phyloP scores from a whole-genome alignment of 2,888 invertebrate genomes.

The Lissocephala sabroskyi region DNA sequence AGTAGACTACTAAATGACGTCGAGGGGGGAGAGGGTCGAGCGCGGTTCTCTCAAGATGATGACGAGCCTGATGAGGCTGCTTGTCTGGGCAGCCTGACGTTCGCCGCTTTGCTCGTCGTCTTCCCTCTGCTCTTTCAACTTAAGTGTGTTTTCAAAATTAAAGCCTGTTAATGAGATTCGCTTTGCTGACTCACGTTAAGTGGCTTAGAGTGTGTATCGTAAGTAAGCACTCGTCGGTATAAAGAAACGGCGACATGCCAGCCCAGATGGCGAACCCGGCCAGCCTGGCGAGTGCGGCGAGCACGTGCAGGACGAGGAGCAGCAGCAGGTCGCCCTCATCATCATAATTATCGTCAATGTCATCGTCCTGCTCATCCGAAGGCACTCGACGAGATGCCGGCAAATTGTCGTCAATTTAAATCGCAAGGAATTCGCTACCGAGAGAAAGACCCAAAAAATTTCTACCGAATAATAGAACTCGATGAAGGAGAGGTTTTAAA shows the following conservation, averaged over 20 bases:
- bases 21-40: conserved; percentile 18
- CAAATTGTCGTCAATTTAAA: no score
- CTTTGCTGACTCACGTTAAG: conserved; percentile 62
- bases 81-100: conserved; percentile 7
- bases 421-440: no score
- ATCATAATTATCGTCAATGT: not conserved
- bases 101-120: not conserved
- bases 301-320: not conserved
- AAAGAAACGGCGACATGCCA: conserved; percentile 27
- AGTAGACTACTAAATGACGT: conserved; percentile 64
- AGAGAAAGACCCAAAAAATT: no score
- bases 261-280: not conserved
- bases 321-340: not conserved
- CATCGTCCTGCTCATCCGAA: no score
- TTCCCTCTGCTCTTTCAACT: conserved; percentile 41
- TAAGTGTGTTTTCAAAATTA: conserved; percentile 64
- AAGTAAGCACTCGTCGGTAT: conserved; percentile 57
- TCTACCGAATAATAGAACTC: no score
- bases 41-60: not conserved
- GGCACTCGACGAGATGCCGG: no score
- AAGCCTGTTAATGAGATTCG: conserved; percentile 65
- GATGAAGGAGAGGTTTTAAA: no score
- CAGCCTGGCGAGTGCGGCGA: not conserved
- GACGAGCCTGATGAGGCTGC: conserved; percentile 14
- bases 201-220: conserved; percentile 63